These are phyloP conservation scores for Nephrocerus scutellatus DNA, from an alignment of 2,888 invertebrate species.

Conservation along the genomic window DNA sequence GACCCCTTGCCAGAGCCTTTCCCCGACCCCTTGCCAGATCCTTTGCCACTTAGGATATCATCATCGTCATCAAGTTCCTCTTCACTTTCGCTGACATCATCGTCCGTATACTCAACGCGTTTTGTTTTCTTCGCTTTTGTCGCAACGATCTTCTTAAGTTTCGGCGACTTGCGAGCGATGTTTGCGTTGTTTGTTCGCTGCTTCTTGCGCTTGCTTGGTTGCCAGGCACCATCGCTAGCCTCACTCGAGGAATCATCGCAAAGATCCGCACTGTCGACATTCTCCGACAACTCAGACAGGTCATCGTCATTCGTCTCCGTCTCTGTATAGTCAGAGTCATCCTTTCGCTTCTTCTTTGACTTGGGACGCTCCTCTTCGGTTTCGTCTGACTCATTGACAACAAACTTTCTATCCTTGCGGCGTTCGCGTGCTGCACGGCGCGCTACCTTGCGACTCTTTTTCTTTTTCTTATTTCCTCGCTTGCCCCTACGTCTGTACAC, in stretches of 20 bases:
- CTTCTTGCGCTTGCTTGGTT: slow-evolving; percentile 43
- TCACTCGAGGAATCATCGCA: slow-evolving; percentile 45
- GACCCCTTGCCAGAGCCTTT: slow-evolving; percentile 31
- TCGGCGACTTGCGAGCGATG: slow-evolving; percentile 37
- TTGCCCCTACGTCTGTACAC: slow-evolving; percentile 48
- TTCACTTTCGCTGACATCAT: slow-evolving; percentile 50
- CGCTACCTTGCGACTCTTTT: slow-evolving; percentile 48
- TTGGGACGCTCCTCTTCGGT: slow-evolving; percentile 49
- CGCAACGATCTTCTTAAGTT: slow-evolving; percentile 28
- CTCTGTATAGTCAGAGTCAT: slow-evolving; percentile 54
- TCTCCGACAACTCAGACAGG: slow-evolving; percentile 41
- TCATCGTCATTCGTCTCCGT: slow-evolving; percentile 54
- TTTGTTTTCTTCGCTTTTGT: slow-evolving; percentile 33
- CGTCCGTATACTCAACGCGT: slow-evolving; percentile 37
- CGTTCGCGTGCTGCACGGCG: slow-evolving; percentile 49
- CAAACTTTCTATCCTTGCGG: slow-evolving; percentile 43
- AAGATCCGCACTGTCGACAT: slow-evolving; percentile 46
- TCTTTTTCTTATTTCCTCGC: slow-evolving; percentile 49
- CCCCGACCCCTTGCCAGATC: slow-evolving; percentile 39
- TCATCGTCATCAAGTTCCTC: slow-evolving; percentile 57
- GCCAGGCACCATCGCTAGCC: slow-evolving; percentile 44
- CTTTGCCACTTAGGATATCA: slow-evolving; percentile 38
- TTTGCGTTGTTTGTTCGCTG: slow-evolving; percentile 27
- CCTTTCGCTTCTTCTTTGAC: slow-evolving; percentile 50
- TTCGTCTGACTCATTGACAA: slow-evolving; percentile 53